phyloP scores from a whole-genome alignment of 1,140 invertebrate genomes.

The Pseudomyrmex sp. region DNA sequence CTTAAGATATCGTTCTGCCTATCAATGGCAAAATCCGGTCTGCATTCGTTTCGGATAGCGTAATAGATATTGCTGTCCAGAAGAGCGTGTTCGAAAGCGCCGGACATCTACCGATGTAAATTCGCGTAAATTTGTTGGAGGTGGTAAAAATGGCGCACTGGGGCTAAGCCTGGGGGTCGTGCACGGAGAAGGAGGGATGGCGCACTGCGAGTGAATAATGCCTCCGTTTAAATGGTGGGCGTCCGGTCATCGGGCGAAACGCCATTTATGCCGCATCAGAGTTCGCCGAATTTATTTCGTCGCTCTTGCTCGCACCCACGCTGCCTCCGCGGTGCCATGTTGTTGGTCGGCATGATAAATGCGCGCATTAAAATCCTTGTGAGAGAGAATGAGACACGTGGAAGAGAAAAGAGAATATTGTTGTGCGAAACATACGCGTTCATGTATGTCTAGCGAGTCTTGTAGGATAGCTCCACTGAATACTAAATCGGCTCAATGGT shows the following conservation, averaged over 20 bases:
- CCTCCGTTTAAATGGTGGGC: constrained; percentile 74
- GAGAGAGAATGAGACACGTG: constrained; percentile 28
- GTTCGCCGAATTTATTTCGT: constrained; percentile 79
- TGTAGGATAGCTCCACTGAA: constrained; percentile 16
- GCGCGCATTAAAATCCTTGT: constrained; percentile 75
- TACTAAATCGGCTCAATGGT: constrained; percentile 10
- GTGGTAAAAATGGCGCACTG: constrained; percentile 69
- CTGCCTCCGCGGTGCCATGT: constrained; percentile 66
- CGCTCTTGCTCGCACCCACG: constrained; percentile 64
- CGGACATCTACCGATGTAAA: constrained; percentile 72
- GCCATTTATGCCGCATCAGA: constrained; percentile 79
- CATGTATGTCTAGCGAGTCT: constrained; percentile 9
- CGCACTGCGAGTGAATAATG: constrained; percentile 75
- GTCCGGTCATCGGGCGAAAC: constrained; percentile 72
- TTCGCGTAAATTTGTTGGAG: constrained; percentile 77
- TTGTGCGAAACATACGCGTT: constrained; percentile 8
- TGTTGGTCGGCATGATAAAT: constrained; percentile 73
- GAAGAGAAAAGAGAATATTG: background rate
- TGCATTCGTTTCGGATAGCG: constrained; percentile 28
- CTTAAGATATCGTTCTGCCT: constrained; percentile 36
- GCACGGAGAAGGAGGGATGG: constrained; percentile 44
- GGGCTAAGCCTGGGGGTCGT: background rate
- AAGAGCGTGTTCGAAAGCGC: constrained; percentile 53
- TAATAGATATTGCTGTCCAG: constrained; percentile 64
- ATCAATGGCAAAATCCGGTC: constrained; percentile 3